phyloP scores from a whole-genome alignment of 2,113 vertebrate genomes.

The Calypte anna region DNA sequence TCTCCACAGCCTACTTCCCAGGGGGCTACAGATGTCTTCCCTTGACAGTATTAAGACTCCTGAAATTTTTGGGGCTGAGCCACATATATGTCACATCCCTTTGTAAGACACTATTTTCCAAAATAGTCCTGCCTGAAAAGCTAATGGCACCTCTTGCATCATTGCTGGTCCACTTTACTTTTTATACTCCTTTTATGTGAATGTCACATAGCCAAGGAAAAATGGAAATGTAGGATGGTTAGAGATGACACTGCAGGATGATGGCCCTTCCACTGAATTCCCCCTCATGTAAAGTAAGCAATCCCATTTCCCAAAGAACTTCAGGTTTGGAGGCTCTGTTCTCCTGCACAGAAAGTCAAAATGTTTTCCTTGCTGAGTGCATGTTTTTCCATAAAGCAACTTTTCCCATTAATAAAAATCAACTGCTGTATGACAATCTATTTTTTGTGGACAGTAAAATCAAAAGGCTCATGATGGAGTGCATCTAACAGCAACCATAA shows the following conservation, averaged over 20 bases:
- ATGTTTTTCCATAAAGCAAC: not conserved
- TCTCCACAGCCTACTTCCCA: constrained; percentile 8
- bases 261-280: not conserved
- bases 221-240: not conserved
- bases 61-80: constrained; percentile 18
- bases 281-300: not conserved
- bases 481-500: not conserved
- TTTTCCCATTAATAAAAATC: not conserved
- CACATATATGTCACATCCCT: not conserved
- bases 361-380: not conserved
- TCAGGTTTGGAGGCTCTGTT: not conserved
- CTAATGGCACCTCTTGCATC: not conserved
- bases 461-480: not conserved
- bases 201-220: not conserved
- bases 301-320: not conserved
- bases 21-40: not conserved
- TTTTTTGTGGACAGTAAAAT: not conserved
- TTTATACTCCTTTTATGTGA: not conserved
- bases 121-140: not conserved
- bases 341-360: not conserved
- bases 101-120: not conserved
- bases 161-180: not conserved
- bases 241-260: not conserved
- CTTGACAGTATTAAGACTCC: not conserved
- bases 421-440: not conserved